Conservation (phyloP, 2,797 vertebrate species). For the Bradypodion ventrale region DNA sequence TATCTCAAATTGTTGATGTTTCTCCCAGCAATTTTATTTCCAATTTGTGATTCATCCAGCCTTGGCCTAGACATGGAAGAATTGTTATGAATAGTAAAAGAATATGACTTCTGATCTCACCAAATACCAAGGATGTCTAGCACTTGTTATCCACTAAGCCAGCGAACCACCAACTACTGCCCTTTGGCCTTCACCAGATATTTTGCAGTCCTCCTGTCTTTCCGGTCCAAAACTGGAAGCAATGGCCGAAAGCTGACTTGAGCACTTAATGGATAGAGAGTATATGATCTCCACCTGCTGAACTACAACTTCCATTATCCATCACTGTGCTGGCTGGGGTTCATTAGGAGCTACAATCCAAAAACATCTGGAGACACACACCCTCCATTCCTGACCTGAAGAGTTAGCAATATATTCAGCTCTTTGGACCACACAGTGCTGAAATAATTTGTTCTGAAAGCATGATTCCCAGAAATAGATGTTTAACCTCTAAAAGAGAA, state of each 20-base stretch:
- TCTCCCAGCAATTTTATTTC: too few relatives aligned
- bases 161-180: background rate
- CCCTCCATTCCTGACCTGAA: background rate
- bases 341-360: background rate
- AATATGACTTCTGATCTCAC: background rate
- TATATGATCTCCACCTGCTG: background rate
- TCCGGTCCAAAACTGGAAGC: background rate
- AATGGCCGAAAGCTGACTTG: background rate
- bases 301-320: background rate
- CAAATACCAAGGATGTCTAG: background rate
- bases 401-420: background rate
- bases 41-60: too few relatives aligned
- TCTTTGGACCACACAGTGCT: background rate
- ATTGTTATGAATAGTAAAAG: background rate
- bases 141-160: background rate
- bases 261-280: background rate
- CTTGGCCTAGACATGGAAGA: too few relatives aligned
- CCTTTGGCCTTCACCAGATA: background rate
- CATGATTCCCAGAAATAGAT: slow-evolving; percentile 18
- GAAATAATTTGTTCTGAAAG: slow-evolving; percentile 26
- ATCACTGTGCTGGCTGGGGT: background rate
- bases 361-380: background rate
- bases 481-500: background rate
- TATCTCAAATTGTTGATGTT: too few relatives aligned
- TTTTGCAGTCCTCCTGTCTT: background rate